Base-by-base conservation (phyloP, 1,140 invertebrate species). In the Oppia nitens region DNA sequence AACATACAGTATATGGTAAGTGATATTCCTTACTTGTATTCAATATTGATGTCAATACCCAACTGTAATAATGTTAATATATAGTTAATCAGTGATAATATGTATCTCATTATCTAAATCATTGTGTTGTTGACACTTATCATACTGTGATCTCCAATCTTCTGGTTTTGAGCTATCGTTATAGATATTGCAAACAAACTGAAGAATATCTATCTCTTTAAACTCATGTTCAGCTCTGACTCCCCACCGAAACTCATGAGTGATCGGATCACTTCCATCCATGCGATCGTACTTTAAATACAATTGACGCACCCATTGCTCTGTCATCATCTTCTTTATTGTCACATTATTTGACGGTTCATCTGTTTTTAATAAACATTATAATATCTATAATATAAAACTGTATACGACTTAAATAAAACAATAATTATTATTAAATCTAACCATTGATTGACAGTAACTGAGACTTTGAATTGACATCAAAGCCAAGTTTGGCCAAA, bases 221-320 rank as follows among this genome's bases (percentile, higher is more conserved):
- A 56, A 26, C 47, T 56, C 55, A 3, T 56, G n/a, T 25, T 56
- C 11, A 47, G 55, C 55, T 25, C 55, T 32, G 26, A 56, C 47
- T 2, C 55, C 55, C 55, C 55, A 56, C 6, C 2, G 2, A 25
- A 56, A 56, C 12, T 14, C 29, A 23, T 3, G 47, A 2, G 20
- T 45, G 12, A 24, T 47, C 1, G 11, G 25, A 20, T 56, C 55
- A n/a, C 20, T 32, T 26, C 21, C 48, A 23, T 9, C 20, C 3
- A 56, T 48, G 11, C 26, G 20, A 47, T 56, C 32, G 28, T 21
- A 23, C n/a, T 11, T 24, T 9, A 56, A 24, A 20, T 56, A 56
- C 21, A 56, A 24, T 14, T 56, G 55, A 23, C 55, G 55, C 24
- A 26, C 4, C 55, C 55, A 56, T 4, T 14, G 17, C 1, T 24